Percentiles rank a stretch among this genome's conserved stretches.
These are phyloP conservation scores for Cynopterus brachyotis DNA, from an alignment of 2,113 vertebrate genomes.

Conservation along the genomic window DNA sequence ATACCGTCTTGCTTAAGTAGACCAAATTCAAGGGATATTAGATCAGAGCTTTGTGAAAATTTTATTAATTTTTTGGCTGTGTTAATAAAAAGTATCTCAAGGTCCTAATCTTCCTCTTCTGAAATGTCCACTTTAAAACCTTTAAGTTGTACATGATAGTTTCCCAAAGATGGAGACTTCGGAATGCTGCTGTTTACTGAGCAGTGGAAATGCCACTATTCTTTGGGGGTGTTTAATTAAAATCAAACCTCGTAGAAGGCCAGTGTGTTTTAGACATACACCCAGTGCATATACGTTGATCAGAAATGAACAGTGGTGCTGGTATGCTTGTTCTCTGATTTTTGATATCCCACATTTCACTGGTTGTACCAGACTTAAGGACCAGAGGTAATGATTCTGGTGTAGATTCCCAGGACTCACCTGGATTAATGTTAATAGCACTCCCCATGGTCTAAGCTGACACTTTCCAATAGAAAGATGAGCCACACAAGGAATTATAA, in stretches of 20 bases:
- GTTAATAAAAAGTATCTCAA: neutral
- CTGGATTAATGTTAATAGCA: too few species aligned
- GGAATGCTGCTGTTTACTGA: neutral
- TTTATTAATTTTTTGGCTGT: neutral
- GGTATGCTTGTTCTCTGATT: neutral
- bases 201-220: neutral
- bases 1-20: neutral
- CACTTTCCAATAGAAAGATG: neutral
- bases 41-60: neutral
- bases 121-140: neutral
- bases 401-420: neutral
- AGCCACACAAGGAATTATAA: neutral
- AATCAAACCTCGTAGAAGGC: neutral
- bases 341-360: too few species aligned
- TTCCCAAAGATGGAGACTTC: neutral
- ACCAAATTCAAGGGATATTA: neutral
- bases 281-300: fast-evolving
- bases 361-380: neutral
- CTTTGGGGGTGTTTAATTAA: neutral
- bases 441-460: too few species aligned
- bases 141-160: neutral
- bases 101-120: neutral
- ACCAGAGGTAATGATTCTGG: neutral
- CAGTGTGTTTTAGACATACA: neutral
- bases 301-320: neutral